Conservation (phyloP, 2,888 invertebrate species). For the Lycocerus yunnanus region DNA sequence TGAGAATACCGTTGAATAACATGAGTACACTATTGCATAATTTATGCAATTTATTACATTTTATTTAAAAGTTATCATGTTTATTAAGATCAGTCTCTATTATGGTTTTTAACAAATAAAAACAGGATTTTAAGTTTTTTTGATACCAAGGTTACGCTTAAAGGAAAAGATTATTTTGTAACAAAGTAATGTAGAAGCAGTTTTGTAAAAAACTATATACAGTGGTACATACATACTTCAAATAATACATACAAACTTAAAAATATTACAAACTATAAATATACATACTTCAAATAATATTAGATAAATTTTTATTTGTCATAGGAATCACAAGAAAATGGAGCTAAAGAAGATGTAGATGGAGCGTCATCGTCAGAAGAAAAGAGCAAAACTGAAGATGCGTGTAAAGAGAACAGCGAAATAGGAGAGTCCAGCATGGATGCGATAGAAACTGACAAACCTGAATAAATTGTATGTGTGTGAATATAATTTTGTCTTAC, state of each 20-base stretch:
- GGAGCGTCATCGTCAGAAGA: conserved; percentile 38
- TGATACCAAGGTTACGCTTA: no score
- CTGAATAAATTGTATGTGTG: conserved; percentile 47
- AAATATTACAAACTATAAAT: no score
- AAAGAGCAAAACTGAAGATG: conserved; percentile 45
- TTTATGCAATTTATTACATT: background rate
- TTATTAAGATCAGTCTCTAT: no score
- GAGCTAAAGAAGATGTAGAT: conserved; percentile 52
- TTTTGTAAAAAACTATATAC: no score
- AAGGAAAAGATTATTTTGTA: no score
- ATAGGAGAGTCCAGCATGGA: conserved; percentile 41
- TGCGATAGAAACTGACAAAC: conserved; percentile 45
- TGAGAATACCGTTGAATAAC: background rate
- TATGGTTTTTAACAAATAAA: no score
- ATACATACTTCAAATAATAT: background rate
- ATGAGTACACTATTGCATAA: background rate
- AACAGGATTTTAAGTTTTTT: background rate
- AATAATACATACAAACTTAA: no score
- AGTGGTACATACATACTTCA: no score
- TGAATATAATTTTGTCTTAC: conserved; percentile 33
- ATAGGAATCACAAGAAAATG: conserved; percentile 50
- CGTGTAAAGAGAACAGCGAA: conserved; percentile 43
- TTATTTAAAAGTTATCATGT: background rate
- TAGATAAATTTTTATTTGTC: background rate
- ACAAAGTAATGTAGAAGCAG: no score